Evolutionary conservation across 2,888 invertebrate genomes (phyloP), one percentile per base, ranked within the genome.

Genomic region (Monopis laevigella): DNA sequence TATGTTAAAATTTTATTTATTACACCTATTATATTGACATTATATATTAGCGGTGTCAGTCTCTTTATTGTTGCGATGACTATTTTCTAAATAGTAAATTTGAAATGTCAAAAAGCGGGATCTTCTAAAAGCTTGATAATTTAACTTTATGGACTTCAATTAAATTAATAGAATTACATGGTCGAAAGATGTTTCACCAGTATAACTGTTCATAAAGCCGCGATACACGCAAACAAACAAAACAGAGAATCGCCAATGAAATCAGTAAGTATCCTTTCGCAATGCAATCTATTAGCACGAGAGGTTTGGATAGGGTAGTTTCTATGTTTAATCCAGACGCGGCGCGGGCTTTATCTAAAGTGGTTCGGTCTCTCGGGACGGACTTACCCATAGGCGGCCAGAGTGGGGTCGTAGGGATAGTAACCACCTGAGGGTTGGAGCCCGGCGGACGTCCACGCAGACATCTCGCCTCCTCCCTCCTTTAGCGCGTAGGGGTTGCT

Each of bases 311-410:
- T 65, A 67, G 71, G 66, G 65, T 59, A 62, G 68, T 66, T 62
- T 18, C 72, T 71, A 73, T 73, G 71, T 65, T 16, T 73, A 74
- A 75, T 74, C 74, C 71, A 54, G 54, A 56, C 54, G 56, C 62
- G 63, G 66, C 62, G 57, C 56, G 62, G 66, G 73, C 68, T 67
- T 71, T 74, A 74, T 75, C 75, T 73, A 73, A 74, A 73, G 69
- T 70, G 70, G 65, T 62, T 58, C 58, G 65, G 62, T 56, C 55
- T 52, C 49, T 45, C 47, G 58, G 65, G 56, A 69, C 68, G 64
- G 70, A 89, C 92, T 88, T 86, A 94, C 94, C 94, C 94, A 80
- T 94, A 94, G 64, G 94, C 93, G 50, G 93, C 92, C 58, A 92
- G 86, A 75, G 94, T 90, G 45, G 94, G 93, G 83, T 95, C 94